A percentile compares a stretch with the other conserved stretches of the same genome.
phyloP scores from a whole-genome alignment of 2,888 invertebrate species.

The Lasioglossum leucozonium region DNA sequence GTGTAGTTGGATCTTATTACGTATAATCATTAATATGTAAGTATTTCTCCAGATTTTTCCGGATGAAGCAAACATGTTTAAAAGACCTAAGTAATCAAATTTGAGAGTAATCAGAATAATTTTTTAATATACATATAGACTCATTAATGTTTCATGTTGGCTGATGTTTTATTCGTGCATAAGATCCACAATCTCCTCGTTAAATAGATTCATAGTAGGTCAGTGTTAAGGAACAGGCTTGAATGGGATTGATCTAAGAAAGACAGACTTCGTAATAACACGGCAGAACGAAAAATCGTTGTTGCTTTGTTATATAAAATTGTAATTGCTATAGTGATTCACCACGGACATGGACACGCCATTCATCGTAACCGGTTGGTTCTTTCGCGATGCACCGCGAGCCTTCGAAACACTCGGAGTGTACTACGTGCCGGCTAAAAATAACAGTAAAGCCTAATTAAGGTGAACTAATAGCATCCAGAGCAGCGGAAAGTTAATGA shows the following conservation, averaged over 20 bases:
- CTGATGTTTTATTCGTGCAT: too few species aligned
- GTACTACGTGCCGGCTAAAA: slow-evolving; percentile 19
- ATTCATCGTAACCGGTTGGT: slow-evolving; percentile 14
- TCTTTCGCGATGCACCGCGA: background rate
- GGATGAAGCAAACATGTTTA: too few species aligned
- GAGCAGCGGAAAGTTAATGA: slow-evolving; percentile 45
- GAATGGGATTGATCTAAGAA: background rate
- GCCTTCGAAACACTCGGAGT: background rate
- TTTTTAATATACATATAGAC: too few species aligned
- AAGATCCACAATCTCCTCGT: background rate
- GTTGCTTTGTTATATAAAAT: background rate
- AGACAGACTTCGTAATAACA: background rate
- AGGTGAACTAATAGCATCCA: slow-evolving; percentile 43
- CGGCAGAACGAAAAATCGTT: background rate
- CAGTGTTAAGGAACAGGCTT: background rate
- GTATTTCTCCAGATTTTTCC: too few species aligned
- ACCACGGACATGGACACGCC: background rate
- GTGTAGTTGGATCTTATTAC: too few species aligned
- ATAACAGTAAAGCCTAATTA: slow-evolving; percentile 49
- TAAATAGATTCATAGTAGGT: background rate
- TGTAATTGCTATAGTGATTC: background rate
- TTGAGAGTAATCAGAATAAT: too few species aligned
- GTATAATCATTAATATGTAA: too few species aligned
- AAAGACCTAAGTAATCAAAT: too few species aligned
- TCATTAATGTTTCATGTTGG: background rate